These are phyloP conservation scores for Fopius arisanus DNA, from an alignment of 1,140 invertebrate species.

Conservation along the genomic window DNA sequence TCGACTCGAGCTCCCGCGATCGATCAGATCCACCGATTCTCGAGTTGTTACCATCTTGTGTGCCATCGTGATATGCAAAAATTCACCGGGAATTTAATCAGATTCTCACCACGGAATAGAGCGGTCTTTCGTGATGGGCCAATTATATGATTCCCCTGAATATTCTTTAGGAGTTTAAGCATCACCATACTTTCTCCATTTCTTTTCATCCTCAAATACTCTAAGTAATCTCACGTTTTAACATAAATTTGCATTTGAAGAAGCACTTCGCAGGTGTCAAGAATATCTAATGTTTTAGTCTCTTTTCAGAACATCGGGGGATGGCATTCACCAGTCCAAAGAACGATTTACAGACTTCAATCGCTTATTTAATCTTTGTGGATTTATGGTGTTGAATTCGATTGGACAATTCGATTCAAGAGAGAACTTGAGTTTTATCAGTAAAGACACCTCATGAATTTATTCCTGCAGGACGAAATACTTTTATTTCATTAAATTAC, in stretches of 20 bases:
- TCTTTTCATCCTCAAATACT: conserved; percentile 12
- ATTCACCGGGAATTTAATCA: neutral
- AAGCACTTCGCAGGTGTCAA: neutral
- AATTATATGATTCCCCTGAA: neutral
- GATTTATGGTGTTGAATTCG: no score
- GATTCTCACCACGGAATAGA: neutral
- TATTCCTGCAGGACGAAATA: no score
- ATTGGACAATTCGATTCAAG: no score
- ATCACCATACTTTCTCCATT: neutral
- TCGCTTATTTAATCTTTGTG: no score
- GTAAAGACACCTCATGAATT: no score
- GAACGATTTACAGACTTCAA: no score
- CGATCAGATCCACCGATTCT: neutral
- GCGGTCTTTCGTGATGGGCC: conserved; percentile 5
- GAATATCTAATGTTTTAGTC: neutral
- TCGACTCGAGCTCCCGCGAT: no score
- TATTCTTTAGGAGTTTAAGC: neutral
- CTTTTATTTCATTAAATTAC: no score
- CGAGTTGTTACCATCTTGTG: neutral
- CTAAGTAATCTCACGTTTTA: neutral
- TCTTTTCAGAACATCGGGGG: no score
- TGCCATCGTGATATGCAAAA: conserved; percentile 15
- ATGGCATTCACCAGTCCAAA: no score
- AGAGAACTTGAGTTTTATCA: no score
- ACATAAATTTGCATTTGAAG: conserved; percentile 1